Evolutionary conservation across 2,113 vertebrate genomes (phyloP), one percentile per base, ranked within the genome.

Genomic region (Chrysochloris asiatica): DNA sequence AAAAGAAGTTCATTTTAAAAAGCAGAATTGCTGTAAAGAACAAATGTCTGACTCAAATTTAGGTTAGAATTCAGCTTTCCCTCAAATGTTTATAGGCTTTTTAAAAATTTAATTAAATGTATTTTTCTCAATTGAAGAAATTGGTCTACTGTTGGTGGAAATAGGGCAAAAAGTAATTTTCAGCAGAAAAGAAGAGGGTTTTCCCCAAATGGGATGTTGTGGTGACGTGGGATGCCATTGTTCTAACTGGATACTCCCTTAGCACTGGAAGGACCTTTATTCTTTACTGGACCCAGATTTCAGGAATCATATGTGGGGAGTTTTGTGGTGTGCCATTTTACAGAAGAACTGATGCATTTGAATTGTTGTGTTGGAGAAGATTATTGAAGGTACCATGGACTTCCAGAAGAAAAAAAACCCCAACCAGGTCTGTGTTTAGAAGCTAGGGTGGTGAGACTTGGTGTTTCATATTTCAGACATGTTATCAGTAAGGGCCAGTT

Each of bases 131-230:
- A 1, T 56, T 84, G 76, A 93, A 88, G 45, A 63, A 47, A 11
- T 79, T 94, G 78, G 38, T 92, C 77, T 67, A 16, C 9, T 82
- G 9, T 89, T 92, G 43, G 93, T 94, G 56, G 84, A 89, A 61
- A 83, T 82, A 9, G 47, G 14, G 76, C 13, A 85, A 81, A 88
- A 73, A 76, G 56, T 91, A 83, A 73, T 59, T 77, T 91, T 30
- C 7, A 79, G 54, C 45, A 82, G 75, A 75, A 92, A 79, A 89
- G 59, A 86, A 41, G 36, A 86, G 48, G 33, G 33, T 77, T 91
- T n/a, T 91, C 79, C 67, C 14, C 77, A 83, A 38, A 30, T 36
- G 19, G 43, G n/a, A 36, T 72, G 13, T 87, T 84, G n/a, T 88
- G 63, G 52, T 88, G 45, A 80, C 16, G 36, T 54, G 19, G 67